Conservation (phyloP, 1,140 invertebrate genomes). For the Metopolophium dirhodum region DNA sequence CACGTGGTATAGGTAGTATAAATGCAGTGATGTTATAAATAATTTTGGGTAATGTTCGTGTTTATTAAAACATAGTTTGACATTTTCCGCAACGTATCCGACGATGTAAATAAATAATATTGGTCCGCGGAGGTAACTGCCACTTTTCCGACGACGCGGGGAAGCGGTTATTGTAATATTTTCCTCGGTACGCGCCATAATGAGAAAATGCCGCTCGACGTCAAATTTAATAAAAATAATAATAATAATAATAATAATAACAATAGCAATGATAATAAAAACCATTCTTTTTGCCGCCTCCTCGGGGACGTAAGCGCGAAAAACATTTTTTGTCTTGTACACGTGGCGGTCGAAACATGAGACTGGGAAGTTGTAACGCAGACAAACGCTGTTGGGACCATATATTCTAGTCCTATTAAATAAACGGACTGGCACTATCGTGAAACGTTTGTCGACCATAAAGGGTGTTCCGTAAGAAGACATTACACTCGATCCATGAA, state of each 20-base stretch:
- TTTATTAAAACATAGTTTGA: constrained; percentile 9
- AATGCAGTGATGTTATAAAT: neutral
- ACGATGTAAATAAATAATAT: neutral
- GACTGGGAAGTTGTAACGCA: neutral
- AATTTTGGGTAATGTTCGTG: neutral
- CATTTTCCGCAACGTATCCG: neutral
- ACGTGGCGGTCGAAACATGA: neutral
- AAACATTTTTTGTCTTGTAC: neutral
- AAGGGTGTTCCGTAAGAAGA: neutral
- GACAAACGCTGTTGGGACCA: neutral
- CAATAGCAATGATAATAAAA: constrained; percentile 11
- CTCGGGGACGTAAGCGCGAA: neutral
- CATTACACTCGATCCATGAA: neutral
- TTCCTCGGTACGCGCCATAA: neutral
- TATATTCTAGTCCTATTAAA: constrained; percentile 12
- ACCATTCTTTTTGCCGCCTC: neutral
- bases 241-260: constrained; percentile 1
- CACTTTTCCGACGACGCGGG: neutral
- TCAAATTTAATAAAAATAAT: constrained; percentile 9
- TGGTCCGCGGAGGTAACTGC: neutral
- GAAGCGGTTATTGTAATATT: neutral
- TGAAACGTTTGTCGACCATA: neutral
- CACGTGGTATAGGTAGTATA: neutral
- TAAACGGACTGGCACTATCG: neutral
- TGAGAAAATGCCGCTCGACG: neutral